Evolutionary conservation across 1,140 invertebrate species (phyloP).

Genomic region (Trachymyrmex cornetzi): DNA sequence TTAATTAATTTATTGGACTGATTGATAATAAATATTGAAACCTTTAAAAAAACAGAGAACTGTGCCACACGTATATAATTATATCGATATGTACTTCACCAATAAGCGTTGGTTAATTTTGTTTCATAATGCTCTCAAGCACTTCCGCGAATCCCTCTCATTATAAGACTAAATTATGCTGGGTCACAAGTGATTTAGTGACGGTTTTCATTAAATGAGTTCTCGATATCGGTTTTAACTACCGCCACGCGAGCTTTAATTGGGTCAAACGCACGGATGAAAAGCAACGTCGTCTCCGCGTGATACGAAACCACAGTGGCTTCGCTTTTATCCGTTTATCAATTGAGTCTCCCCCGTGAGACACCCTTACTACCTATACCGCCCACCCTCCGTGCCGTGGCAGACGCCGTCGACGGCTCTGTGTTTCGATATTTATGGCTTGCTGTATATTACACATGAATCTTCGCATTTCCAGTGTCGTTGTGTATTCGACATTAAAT

Average conservation of each 20-base stretch:
- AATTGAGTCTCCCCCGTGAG: constrained; percentile 71
- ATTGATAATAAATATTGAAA: not conserved
- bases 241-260: constrained; percentile 51
- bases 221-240: constrained; percentile 46
- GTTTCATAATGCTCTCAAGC: not conserved
- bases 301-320: constrained; percentile 63
- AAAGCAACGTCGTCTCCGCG: constrained; percentile 56
- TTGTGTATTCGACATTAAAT: constrained; percentile 67
- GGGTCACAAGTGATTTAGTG: constrained; percentile 23
- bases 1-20: not conserved
- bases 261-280: constrained; percentile 60
- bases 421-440: constrained; percentile 77
- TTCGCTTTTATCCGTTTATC: constrained; percentile 77
- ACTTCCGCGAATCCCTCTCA: not conserved
- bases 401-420: constrained; percentile 71
- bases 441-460: constrained; percentile 72
- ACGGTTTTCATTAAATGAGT: constrained; percentile 29
- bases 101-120: constrained; percentile 23
- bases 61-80: not conserved
- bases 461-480: constrained; percentile 54
- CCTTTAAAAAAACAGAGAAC: not conserved
- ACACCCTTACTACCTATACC: constrained; percentile 58
- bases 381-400: constrained; percentile 53
- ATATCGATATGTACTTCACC: not conserved
- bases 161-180: constrained; percentile 34